Evolutionary conservation across 1,140 invertebrate genomes (phyloP).

Genomic region (Hyles vespertilio): DNA sequence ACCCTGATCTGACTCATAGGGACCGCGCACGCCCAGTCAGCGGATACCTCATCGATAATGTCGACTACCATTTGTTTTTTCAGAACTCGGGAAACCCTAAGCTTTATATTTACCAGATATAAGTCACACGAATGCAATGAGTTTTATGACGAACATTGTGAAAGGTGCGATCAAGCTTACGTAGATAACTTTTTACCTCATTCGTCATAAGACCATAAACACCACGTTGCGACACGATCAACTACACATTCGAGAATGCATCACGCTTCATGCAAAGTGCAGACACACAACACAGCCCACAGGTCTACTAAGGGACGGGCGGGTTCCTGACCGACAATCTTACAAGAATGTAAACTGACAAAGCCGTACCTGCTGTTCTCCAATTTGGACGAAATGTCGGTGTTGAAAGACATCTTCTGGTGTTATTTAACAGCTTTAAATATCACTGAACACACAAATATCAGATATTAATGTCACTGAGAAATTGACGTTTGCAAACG

Average conservation of each 20-base stretch:
- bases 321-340: constrained; percentile 14
- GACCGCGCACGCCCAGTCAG: constrained; percentile 2
- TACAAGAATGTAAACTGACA: constrained; percentile 16
- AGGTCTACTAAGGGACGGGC: constrained; percentile 21
- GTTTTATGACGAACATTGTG: constrained; percentile 8
- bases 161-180: constrained; percentile 13
- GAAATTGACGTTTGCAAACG: constrained; percentile 44
- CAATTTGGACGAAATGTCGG: constrained; percentile 66
- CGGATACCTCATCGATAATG: neutral
- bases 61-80: neutral
- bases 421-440: constrained; percentile 61
- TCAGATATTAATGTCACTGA: constrained; percentile 45
- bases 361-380: constrained; percentile 67
- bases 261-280: constrained; percentile 10
- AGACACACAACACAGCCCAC: constrained; percentile 15
- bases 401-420: constrained; percentile 71
- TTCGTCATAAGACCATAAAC: neutral
- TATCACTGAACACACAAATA: constrained; percentile 71
- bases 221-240: constrained; percentile 3
- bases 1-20: neutral
- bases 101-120: neutral
- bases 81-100: neutral
- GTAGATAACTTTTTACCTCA: constrained; percentile 5
- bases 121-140: neutral
- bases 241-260: constrained; percentile 24